A percentile compares a stretch with the other conserved stretches of the same genome.
phyloP scores from a whole-genome alignment of 2,888 invertebrate genomes.

The Eupithecia exiguata region DNA sequence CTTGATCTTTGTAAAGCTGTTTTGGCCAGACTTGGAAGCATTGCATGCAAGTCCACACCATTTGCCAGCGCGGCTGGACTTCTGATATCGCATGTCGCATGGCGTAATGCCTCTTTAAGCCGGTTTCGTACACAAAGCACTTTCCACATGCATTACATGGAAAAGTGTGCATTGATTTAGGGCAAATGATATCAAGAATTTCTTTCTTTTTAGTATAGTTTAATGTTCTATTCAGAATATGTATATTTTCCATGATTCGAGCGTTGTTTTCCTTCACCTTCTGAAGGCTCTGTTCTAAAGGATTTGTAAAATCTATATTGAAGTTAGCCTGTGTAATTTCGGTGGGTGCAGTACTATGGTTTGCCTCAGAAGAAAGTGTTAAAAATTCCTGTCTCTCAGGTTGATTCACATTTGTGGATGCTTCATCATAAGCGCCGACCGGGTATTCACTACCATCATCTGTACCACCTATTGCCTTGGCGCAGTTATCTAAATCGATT shows the following conservation, averaged over 20 bases:
- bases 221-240: conserved; percentile 74
- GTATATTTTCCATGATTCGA: conserved; percentile 78
- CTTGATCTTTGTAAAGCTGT: conserved; percentile 57
- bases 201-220: conserved; percentile 78
- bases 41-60: conserved; percentile 78
- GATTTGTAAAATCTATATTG: conserved; percentile 50
- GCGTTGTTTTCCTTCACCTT: conserved; percentile 79
- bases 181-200: conserved; percentile 64
- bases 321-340: conserved; percentile 13
- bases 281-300: conserved; percentile 74
- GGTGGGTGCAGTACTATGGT: neutral
- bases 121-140: conserved; percentile 78
- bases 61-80: conserved; percentile 72
- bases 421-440: neutral
- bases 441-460: conserved; percentile 14
- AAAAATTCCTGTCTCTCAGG: conserved; percentile 13
- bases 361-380: conserved; percentile 8
- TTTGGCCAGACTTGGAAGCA: conserved; percentile 80
- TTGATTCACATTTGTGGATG: conserved; percentile 7
- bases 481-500: conserved; percentile 70
- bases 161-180: conserved; percentile 67
- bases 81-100: conserved; percentile 67
- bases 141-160: conserved; percentile 77
- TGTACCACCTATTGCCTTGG: conserved; percentile 53
- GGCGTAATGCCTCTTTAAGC: conserved; percentile 70